Base-by-base conservation (phyloP, 2,113 vertebrate genomes). In the Aegithalos caudatus region DNA sequence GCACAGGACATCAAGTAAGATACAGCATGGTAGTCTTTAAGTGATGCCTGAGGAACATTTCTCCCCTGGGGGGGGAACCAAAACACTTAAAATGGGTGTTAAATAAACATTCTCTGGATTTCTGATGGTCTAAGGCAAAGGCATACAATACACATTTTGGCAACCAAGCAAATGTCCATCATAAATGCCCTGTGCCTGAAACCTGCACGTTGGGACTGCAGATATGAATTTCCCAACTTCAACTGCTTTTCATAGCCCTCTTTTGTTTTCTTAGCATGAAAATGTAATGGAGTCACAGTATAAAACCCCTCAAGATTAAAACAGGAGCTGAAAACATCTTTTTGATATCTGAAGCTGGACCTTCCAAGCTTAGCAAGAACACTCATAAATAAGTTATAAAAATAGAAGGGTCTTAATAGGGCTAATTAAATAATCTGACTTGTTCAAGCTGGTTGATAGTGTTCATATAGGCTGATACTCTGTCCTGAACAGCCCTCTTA, bases 401-500 rank as follows among this genome's bases (percentile, higher is more conserved):
- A 72, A 86, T 72, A 96, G 95, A 95, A 86, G 72, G 33, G 44
- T 86, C 79, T 61, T 84, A 97, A 82, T 62, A 91, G 79, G 60
- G 69, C 74, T 86, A 97, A 95, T 96, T 91, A 93, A 96, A 82
- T 95, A 92, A 93, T 69, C 90, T 77, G 87, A 72, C 91, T 90
- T 90, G 56, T 84, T 91, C 28, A 84, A 77, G 72, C 69, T 56
- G 86, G 81, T 72, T 91, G 37, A 86, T 38, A 92, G 90, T 44
- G 74, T 90, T 88, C 90, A 86, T 95, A 83, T 1, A 64, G 81
- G 82, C 71, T 88, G 81, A 92, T 74, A 15, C 88, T 82, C 72
- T 97, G 94, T 91, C 83, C 95, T 95, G 91, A 92, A 35, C 61
- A 95, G 86, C 91, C 94, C 91, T 94, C 91, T 94, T 91, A 92